Base-by-base conservation (phyloP, 2,113 vertebrate species). In the Progne subis region DNA sequence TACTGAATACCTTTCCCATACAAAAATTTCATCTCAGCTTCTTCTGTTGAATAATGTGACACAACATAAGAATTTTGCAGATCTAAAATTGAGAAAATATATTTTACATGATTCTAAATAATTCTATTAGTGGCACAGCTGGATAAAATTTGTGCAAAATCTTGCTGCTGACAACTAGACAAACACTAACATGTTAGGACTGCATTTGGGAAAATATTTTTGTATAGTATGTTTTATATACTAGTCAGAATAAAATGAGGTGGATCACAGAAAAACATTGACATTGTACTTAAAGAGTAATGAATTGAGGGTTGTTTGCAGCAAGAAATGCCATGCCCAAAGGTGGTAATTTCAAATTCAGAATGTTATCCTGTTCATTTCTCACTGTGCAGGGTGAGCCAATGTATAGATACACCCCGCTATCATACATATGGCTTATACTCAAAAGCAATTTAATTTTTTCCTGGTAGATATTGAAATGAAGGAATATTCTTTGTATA, bases 261-360 rank as follows among this genome's bases (percentile, higher is more conserved):
- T 28, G 43, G n/a, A 60, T 55, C n/a, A 86, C 31, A 50, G 43
- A 79, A 79, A 77, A 87, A 80, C 25, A 59, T 8, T 77, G 71
- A 39, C 11, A 56, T 24, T 13, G 29, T 41, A 55, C 87, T 83
- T 93, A 64, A 82, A 88, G 69, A 83, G 11, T 46, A 90, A 88
- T 23, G 19, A 92, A 85, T 63, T 1, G 4, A 88, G 44, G 28
- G 52, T 16, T 82, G 25, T 67, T 93, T 77, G 47, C 55, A 85
- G 46, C 18, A 93, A 34, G 68, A 85, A 94, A 81, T 56, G 32
- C 19, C 28, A 21, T 52, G 41, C 17, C 64, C 71, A 94, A 87
- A 89, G 60, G 59, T 88, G 91, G 37, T 29, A 5, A 92, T 72
- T 93, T 95, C 86, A 55, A 94, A 97, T 95, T 96, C 87, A 95